These are phyloP conservation scores for Xiphophorus birchmanni DNA, from an alignment of 2,797 vertebrate genomes.

Conservation along the genomic window DNA sequence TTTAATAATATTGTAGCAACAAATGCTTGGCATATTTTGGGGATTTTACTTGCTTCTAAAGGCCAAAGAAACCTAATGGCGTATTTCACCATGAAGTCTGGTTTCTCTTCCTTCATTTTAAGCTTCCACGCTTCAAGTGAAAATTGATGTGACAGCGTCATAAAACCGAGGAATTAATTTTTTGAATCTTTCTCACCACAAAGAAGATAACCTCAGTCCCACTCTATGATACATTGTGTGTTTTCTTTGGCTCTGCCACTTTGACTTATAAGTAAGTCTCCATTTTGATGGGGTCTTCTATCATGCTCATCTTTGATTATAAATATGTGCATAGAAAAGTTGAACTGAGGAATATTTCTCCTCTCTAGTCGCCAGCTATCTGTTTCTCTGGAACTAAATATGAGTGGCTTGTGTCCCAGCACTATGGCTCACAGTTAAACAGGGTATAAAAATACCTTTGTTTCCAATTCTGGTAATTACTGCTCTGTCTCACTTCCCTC, in stretches of 20 bases:
- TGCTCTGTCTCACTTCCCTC: conserved; percentile 35
- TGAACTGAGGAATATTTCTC: conserved; percentile 48
- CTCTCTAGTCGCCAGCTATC: conserved; percentile 34
- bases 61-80: not conserved
- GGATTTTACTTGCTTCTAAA: conserved; percentile 7
- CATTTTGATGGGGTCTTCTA: conserved; percentile 43
- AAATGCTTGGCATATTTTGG: not conserved
- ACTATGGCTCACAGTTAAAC: conserved; percentile 43
- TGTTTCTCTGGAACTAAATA: conserved; percentile 47
- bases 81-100: not conserved
- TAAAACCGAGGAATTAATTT: conserved; percentile 40
- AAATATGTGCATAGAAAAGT: conserved; percentile 54
- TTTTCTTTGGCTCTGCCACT: conserved; percentile 18
- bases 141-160: conserved; percentile 49
- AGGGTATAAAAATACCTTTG: conserved; percentile 60
- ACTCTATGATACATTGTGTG: conserved; percentile 35
- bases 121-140: conserved; percentile 15
- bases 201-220: conserved; percentile 20
- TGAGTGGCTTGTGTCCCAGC: conserved; percentile 43
- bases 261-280: conserved; percentile 44
- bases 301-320: conserved; percentile 47
- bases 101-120: conserved; percentile 36
- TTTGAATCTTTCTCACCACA: conserved; percentile 18
- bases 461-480: conserved; percentile 62
- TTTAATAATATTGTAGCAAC: too few species aligned